Evolutionary conservation across 1,140 invertebrate genomes (phyloP), one percentile per base, ranked within the genome.

Genomic region (Zaprionus davidi): DNA sequence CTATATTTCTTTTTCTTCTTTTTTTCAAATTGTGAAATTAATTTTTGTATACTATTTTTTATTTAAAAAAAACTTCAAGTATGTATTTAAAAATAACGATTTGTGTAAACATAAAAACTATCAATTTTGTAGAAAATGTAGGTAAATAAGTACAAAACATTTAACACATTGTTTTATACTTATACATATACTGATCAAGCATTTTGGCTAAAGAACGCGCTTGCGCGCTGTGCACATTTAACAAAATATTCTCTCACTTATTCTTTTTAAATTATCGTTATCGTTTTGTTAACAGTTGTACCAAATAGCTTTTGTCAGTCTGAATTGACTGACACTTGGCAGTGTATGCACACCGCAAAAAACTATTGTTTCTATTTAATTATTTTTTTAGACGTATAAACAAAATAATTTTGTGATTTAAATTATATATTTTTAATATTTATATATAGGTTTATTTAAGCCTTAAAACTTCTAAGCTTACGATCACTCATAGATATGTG

Each of bases 151-250:
- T 34, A 11, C 31, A 34, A 20, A 20, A 24, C 4, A 51, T 24
- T 11, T 13, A 12, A 51, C 9, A 51, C 5, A 22, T 22, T 51
- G 12, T 51, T 24, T 22, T 51, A 51, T 13, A 51, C 12, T 22
- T 24, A 12, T 20, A 22, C 20, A 24, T 44, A 22, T 59, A 59
- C 36, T 67, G 51, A 24, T 65, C 31, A 55, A 55, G 13, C 20
- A 26, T 38, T 55, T 36, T 65, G 63, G 51, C 51, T n/a, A 24
- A 34, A 13, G 46, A 26, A 28, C 28, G 46, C 28, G 38, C 46
- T 53, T 65, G 51, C 51, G 51, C 51, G 51, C 51, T 5, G 12
- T 62, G 38, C n/a, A 13, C 5, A 15, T 24, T 28, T 31, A 34
- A 34, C 13, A 13, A 34, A 22, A 24, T 12, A 20, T 13, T 11